A percentile compares a stretch with the other conserved stretches of the same genome.
Conservation (phyloP, 1,140 invertebrate genomes). For the Samia ricini region DNA sequence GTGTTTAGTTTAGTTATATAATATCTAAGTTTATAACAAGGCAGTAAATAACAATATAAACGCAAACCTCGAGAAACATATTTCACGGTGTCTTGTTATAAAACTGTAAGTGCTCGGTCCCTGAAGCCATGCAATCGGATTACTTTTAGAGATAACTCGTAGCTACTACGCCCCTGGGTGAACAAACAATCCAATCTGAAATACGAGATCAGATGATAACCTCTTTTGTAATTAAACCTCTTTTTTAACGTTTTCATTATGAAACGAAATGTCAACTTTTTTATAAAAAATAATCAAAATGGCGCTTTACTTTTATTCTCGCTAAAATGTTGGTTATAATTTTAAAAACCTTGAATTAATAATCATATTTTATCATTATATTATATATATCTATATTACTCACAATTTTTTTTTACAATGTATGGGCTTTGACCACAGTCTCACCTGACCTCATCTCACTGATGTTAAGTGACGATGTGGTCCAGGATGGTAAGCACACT, state of each 20-base stretch:
- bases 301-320: neutral
- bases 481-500: too few relatives aligned
- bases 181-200: neutral
- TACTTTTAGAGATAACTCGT: neutral
- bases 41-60: neutral
- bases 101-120: neutral
- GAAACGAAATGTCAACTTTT: neutral
- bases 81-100: neutral
- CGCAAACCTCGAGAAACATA: neutral
- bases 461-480: too few relatives aligned
- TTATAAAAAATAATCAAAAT: neutral
- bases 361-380: too few relatives aligned
- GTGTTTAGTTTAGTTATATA: neutral
- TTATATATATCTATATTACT: too few relatives aligned
- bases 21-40: neutral
- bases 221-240: neutral
- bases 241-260: neutral
- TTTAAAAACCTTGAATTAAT: too few relatives aligned
- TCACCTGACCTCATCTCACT: too few relatives aligned
- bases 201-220: neutral
- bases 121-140: neutral
- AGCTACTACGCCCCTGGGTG: neutral
- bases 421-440: too few relatives aligned
- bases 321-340: neutral
- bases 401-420: too few relatives aligned